Conservation (phyloP, 2,888 invertebrate genomes). For the Epirrhoe tristata region DNA sequence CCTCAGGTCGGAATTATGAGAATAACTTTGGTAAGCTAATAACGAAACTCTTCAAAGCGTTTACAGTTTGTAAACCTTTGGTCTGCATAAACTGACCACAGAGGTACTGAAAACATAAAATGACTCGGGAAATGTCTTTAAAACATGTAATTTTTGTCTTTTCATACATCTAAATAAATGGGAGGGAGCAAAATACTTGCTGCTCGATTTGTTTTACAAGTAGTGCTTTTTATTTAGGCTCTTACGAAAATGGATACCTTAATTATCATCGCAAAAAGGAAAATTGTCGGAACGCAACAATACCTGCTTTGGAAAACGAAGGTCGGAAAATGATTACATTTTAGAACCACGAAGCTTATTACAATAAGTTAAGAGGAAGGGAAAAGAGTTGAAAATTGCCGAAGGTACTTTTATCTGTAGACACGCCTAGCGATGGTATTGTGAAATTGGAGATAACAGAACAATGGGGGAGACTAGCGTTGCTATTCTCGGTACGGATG, state of each 20-base stretch:
- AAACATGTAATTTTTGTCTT: too few relatives aligned
- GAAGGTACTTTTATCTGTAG: neutral
- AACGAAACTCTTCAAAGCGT: neutral
- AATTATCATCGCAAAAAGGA: neutral
- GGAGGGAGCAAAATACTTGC: too few relatives aligned
- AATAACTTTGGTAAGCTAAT: neutral
- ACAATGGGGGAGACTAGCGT: conserved; percentile 27
- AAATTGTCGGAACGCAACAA: neutral
- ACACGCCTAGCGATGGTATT: conserved; percentile 12
- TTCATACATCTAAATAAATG: too few relatives aligned
- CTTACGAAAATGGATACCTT: neutral
- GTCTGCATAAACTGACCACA: neutral
- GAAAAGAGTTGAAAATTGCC: neutral
- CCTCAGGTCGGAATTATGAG: neutral
- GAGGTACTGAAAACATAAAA: neutral
- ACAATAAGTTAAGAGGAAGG: neutral
- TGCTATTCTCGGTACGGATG: conserved; percentile 23
- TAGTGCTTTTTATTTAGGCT: neutral
- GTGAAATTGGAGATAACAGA: conserved; percentile 27
- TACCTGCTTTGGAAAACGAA: neutral
- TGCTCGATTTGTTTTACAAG: neutral
- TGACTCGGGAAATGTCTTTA: too few relatives aligned
- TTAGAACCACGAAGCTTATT: neutral
- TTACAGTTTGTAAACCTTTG: neutral
- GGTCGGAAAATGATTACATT: neutral